Base-by-base conservation (phyloP, 2,888 invertebrate genomes). In the Ornithoptera priamus region DNA sequence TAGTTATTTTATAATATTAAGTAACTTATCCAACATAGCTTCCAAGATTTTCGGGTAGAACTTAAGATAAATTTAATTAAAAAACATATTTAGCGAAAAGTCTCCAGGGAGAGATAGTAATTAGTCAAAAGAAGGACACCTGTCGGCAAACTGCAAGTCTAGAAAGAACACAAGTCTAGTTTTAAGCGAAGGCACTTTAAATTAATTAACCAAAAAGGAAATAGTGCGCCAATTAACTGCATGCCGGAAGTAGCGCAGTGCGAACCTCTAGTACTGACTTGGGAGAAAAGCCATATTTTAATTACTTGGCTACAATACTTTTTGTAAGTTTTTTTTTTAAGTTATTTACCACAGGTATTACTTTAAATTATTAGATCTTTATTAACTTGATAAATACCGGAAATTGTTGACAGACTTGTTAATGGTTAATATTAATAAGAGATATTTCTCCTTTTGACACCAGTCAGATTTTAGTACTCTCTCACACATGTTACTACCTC, bases 201-300 rank as follows among this genome's bases (percentile, higher is more conserved):
- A 75, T 78, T 77, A 79, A 78, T 78, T 80, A 78, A 70, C 74
- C 74, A 75, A 79, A 78, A 76, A 63, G 53, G 75, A 77, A 78
- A 75, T 76, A 77, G 74, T 71, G 72, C 73, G 66, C 72, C 78
- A 81, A 81, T 81, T 81, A 83, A 79, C 77, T 76, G 75, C 68
- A 69, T 68, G 73, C 71, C 73, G 60, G 59, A 65, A 66, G 67
- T 67, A 56, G n/a, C 58, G 30, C 24, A 42, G 58, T 39, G 62
- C 46, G 30, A 69, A 69, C 50, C 20, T 30, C 30, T 15, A 57
- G 62, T 7, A 24, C 20, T 53, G 7, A 46, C 62, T 67, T 67
- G 58, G 70, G 68, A 65, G 63, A 72, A 69, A 71, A 66, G 64
- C 67, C 65, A 64, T 53, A 67, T 70, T 53, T 69, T 65, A 72